These are phyloP conservation scores for Lutraria rhynchaena DNA, from an alignment of 1,140 invertebrate species.

Conservation along the genomic window DNA sequence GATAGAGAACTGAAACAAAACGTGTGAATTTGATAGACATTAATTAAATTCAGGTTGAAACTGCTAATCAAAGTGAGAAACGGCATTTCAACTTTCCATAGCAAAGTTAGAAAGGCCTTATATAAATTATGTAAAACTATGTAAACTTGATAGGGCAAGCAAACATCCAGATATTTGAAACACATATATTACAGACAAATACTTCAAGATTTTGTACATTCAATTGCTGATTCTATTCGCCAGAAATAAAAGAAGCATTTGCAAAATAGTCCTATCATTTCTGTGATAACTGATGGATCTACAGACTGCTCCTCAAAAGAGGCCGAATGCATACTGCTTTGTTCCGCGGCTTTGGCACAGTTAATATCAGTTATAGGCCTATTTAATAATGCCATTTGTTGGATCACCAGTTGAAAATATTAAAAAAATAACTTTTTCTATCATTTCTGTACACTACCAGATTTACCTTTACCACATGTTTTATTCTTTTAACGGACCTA, in stretches of 20 bases:
- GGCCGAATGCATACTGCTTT: slow-evolving; percentile 8
- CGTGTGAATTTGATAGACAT: not conserved
- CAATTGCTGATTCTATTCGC: slow-evolving; percentile 1
- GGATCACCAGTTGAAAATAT: too few species aligned
- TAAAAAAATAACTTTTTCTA: too few species aligned
- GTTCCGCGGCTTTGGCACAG: not conserved
- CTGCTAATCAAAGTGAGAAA: not conserved
- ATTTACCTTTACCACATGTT: too few species aligned
- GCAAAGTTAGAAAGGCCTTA: slow-evolving; percentile 13
- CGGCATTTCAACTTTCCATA: slow-evolving; percentile 38
- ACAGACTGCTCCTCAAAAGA: slow-evolving; percentile 41
- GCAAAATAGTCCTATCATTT: not conserved
- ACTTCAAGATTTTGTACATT: slow-evolving; percentile 11
- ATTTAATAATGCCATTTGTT: too few species aligned
- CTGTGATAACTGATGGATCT: slow-evolving; percentile 37
- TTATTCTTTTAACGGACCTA: too few species aligned
- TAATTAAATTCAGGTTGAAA: not conserved
- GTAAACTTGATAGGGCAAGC: slow-evolving; percentile 5
- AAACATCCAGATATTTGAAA: slow-evolving; percentile 6
- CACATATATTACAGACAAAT: slow-evolving; percentile 31
- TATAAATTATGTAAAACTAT: not conserved
- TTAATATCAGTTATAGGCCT: not conserved
- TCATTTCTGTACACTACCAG: too few species aligned
- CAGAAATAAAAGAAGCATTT: not conserved
- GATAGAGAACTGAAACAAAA: slow-evolving; percentile 14